phyloP scores from a whole-genome alignment of 2,888 invertebrate genomes.

The Noctua janthina region DNA sequence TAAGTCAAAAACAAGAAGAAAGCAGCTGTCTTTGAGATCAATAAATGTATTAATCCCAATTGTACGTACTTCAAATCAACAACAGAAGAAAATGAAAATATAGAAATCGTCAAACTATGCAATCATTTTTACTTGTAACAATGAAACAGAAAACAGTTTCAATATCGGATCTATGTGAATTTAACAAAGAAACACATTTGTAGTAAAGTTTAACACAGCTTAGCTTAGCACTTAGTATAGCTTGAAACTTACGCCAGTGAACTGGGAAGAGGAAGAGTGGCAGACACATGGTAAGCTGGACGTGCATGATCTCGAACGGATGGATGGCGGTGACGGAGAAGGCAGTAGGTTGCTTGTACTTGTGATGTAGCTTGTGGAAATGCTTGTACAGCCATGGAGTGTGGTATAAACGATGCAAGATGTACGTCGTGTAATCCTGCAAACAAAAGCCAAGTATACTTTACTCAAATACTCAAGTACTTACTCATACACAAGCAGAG shows the following conservation, averaged over 20 bases:
- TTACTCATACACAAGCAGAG: not conserved
- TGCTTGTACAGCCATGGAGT: slow-evolving; percentile 92
- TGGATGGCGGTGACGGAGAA: slow-evolving; percentile 94
- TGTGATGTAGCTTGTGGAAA: slow-evolving; percentile 94
- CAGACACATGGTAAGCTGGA: slow-evolving; percentile 91
- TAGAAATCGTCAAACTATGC: not conserved
- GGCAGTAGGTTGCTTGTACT: slow-evolving; percentile 94
- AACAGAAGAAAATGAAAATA: not conserved
- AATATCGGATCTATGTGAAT: not conserved
- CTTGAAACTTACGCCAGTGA: slow-evolving; percentile 91
- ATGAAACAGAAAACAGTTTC: not conserved
- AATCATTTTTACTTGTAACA: not conserved
- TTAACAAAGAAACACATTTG: not conserved
- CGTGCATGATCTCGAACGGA: slow-evolving; percentile 92
- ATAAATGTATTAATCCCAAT: not conserved
- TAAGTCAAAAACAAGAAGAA: not conserved
- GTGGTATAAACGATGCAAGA: slow-evolving; percentile 92
- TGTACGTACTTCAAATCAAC: not conserved
- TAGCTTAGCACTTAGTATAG: not conserved
- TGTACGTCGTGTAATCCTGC: slow-evolving; percentile 92
- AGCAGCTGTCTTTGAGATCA: not conserved
- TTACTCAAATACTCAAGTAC: not conserved
- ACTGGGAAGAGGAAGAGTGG: slow-evolving; percentile 92
- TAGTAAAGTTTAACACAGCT: not conserved
- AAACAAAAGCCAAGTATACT: slow-evolving; percentile 39